Evolutionary conservation across 2,113 vertebrate species (phyloP).

Genomic region (Martes martes): DNA sequence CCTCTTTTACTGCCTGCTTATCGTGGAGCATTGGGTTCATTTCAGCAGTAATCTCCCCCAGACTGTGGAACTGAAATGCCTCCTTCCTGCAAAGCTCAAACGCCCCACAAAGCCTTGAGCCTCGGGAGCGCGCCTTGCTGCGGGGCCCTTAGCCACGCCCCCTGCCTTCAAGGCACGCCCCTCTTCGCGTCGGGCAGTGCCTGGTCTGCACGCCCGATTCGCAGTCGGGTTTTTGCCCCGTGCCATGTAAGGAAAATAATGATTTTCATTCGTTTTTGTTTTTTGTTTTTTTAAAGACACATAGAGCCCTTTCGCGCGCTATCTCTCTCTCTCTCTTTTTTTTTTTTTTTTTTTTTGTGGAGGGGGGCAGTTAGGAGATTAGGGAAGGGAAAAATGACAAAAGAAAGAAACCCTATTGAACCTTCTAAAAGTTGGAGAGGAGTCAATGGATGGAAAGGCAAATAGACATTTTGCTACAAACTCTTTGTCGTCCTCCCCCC

Average conservation of each 20-base stretch:
- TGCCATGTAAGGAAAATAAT: background rate
- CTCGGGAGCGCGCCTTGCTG: background rate
- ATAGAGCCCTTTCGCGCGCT: background rate
- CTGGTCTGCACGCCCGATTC: too few species aligned
- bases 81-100: background rate
- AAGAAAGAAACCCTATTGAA: background rate
- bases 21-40: background rate
- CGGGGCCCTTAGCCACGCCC: background rate
- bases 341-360: background rate
- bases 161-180: background rate
- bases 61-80: background rate
- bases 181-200: rapidly evolving
- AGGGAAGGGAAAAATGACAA: background rate
- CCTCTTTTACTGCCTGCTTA: background rate
- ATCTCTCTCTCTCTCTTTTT: too few species aligned
- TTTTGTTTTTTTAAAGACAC: too few species aligned
- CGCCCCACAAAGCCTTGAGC: background rate
- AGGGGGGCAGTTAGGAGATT: background rate
- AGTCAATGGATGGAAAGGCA: background rate
- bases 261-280: background rate
- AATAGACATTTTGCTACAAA: background rate
- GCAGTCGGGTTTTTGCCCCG: background rate
- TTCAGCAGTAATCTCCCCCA: background rate
- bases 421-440: background rate
- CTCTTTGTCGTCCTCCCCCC: background rate